A percentile compares a stretch with the other conserved stretches of the same genome.
These are phyloP conservation scores for Hyles vespertilio DNA, from an alignment of 1,140 invertebrate species.

Conservation along the genomic window DNA sequence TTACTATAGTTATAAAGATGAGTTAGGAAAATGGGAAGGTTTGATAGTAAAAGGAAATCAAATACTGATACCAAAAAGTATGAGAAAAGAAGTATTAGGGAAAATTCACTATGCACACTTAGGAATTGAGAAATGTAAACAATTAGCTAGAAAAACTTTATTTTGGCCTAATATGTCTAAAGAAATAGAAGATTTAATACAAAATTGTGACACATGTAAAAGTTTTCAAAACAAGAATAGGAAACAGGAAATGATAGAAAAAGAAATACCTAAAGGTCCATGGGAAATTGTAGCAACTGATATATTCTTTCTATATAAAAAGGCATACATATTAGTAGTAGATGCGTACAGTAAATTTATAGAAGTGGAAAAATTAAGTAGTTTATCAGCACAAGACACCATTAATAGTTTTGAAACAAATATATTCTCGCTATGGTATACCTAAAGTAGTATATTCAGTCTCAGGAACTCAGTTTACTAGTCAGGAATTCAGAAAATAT, in stretches of 20 bases:
- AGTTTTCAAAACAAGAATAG: not conserved
- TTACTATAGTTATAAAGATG: too few species aligned
- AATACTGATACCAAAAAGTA: not conserved
- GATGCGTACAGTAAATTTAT: too few species aligned
- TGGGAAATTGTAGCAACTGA: not conserved
- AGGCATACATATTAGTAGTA: conserved; percentile 1
- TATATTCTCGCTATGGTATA: too few species aligned
- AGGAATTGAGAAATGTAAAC: conserved; percentile 2
- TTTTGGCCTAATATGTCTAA: conserved; percentile 5
- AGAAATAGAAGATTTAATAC: not conserved
- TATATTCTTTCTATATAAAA: not conserved
- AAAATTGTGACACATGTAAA: conserved; percentile 2
- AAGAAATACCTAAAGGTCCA: conserved; percentile 1
- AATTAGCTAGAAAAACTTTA: conserved; percentile 1
- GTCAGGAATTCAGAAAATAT: too few species aligned
- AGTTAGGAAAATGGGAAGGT: not conserved
- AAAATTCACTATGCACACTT: conserved; percentile 2
- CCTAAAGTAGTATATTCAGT: too few species aligned
- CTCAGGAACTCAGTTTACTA: too few species aligned
- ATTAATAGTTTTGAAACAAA: too few species aligned
- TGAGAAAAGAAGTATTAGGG: conserved; percentile 1
- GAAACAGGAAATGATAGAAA: conserved; percentile 1
- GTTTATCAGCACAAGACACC: too few species aligned
- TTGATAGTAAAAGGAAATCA: not conserved
- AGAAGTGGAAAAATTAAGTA: too few species aligned